Base-by-base conservation (phyloP, 2,888 invertebrate species). In the Oscheius myriophilus region DNA sequence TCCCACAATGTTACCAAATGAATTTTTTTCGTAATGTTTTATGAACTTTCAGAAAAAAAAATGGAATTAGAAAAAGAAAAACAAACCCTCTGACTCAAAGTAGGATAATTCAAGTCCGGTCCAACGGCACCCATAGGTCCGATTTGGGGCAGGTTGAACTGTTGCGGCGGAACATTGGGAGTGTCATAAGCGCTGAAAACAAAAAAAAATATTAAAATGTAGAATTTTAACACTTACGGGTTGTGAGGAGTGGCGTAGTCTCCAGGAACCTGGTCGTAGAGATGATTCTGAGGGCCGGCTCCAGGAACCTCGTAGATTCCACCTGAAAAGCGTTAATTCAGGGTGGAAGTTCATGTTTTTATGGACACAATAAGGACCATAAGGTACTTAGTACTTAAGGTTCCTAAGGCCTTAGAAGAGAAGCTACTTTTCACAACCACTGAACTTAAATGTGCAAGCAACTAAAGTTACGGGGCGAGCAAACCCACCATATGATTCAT, bases 101-200 rank as follows among this genome's bases (percentile, higher is more conserved):
- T 58, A 12, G 78, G 78, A 64, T 78, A 78, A 21, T 49, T 68
- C 39, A 46, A 55, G 25, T 73, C 70, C 18, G 58, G 66, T 12
- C 72, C 68, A 25, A 78, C 64, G 11, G 80, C 79, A 18, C 80
- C 80, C 58, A 78, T 79, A 1, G 79, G 70, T 6, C 79, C 80
- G 25, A 81, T 81, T 64, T 72, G 71, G 2, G 80, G 79, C 9
- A 81, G 66, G 52, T 75, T 75, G 57, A 14, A n/a, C 23, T n/a
- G 58, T 1, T 33, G 33, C 21, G 55, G 55, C 2, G 39, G 14
- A 9, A 46, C 45, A 4, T 18, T 45, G 4, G 61, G 61, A 43
- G 57, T 46, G 23, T 46, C 67, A 43, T 52, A 49, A 25, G 43
- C 54, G 12, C 65, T 57, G n/a, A 53, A 52, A 53, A 53, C 18